Conservation (phyloP, 2,888 invertebrate species). For the Drosophila borealis region DNA sequence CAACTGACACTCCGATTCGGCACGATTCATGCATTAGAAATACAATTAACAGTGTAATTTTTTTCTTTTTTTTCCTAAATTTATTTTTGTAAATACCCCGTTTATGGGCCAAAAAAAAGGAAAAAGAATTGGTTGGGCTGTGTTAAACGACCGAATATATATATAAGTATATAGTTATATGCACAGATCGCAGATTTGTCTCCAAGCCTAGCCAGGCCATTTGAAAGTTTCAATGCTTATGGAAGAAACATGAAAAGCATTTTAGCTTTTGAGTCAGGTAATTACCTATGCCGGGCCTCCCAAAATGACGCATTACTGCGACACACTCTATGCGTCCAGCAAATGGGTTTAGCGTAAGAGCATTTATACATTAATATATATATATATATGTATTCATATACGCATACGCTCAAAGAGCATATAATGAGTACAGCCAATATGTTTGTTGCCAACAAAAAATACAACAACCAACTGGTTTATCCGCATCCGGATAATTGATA, state of each 20-base stretch:
- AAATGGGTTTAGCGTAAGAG: conserved; percentile 43
- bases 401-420: conserved; percentile 20
- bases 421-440: conserved; percentile 34
- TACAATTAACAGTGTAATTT: conserved; percentile 11
- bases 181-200: conserved; percentile 6
- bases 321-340: conserved; percentile 40
- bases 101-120: not conserved
- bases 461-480: conserved; percentile 66
- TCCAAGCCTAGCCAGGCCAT: not conserved
- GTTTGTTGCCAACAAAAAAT: conserved; percentile 42
- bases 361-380: conserved; percentile 14
- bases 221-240: conserved; percentile 23
- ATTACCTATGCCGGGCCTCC: conserved; percentile 13
- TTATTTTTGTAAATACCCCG: conserved; percentile 2
- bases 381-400: not conserved
- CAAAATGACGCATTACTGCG: conserved; percentile 45
- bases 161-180: not conserved
- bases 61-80: not conserved
- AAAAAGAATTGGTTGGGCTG: not conserved
- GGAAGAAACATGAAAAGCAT: conserved; percentile 53
- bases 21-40: conserved; percentile 19
- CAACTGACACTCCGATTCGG: not conserved
- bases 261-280: conserved; percentile 40
- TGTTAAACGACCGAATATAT: not conserved
- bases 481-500: conserved; percentile 70